Conservation (phyloP, 1,140 invertebrate genomes). For the Calephelis nemesis region DNA sequence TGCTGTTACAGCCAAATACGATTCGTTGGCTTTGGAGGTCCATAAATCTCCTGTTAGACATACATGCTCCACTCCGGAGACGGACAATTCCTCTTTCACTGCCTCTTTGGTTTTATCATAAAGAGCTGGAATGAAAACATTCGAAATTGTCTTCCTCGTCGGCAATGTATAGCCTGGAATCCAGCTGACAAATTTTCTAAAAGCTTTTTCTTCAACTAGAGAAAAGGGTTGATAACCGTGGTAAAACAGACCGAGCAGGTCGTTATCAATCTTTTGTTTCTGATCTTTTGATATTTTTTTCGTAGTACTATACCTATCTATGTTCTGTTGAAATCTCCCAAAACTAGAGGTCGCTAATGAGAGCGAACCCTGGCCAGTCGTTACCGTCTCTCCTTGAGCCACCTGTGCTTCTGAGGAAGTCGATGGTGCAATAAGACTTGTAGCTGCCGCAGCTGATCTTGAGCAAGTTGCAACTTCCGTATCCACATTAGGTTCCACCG, state of each 20-base stretch:
- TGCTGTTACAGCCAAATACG: slow-evolving; percentile 19
- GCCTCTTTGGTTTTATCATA: not conserved
- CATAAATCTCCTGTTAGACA: slow-evolving; percentile 10
- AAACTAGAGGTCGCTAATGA: no score
- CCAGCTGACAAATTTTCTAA: slow-evolving; percentile 30
- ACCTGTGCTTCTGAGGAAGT: no score
- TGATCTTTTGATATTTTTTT: slow-evolving; percentile 30
- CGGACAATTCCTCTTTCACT: no score
- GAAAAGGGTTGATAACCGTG: slow-evolving; percentile 29
- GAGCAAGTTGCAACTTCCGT: no score
- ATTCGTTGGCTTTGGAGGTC: slow-evolving; percentile 20
- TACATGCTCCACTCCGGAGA: no score
- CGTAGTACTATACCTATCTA: not conserved
- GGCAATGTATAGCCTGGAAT: slow-evolving; percentile 34
- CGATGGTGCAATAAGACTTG: no score
- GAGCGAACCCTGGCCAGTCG: no score
- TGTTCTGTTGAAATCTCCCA: not conserved
- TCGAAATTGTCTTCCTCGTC: slow-evolving; percentile 29
- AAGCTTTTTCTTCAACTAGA: slow-evolving; percentile 30
- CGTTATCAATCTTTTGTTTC: slow-evolving; percentile 31
- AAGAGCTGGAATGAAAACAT: slow-evolving; percentile 21
- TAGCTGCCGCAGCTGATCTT: no score
- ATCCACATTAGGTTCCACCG: no score
- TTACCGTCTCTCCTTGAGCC: no score
- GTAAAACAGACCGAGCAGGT: slow-evolving; percentile 29